These are phyloP conservation scores for Nymphicus hollandicus DNA, from an alignment of 2,113 vertebrate genomes.

Conservation along the genomic window DNA sequence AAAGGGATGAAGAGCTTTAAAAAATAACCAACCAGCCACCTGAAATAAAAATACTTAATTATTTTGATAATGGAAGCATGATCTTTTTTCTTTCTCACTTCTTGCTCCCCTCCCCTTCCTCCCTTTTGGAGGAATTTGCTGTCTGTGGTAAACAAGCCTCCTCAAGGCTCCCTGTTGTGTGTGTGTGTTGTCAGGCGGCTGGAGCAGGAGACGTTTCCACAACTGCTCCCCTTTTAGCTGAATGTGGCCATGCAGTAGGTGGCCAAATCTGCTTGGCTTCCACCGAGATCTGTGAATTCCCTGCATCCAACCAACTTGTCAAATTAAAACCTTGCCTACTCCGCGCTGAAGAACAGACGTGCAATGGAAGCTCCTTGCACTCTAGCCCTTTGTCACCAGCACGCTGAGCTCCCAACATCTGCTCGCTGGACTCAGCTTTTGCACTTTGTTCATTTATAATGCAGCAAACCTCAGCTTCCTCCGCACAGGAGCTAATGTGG, in stretches of 20 bases:
- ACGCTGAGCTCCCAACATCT: slow-evolving; percentile 63
- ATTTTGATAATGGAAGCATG: neutral
- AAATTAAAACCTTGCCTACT: slow-evolving; percentile 60
- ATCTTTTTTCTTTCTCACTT: neutral
- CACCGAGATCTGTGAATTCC: slow-evolving; percentile 61
- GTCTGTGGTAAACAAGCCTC: neutral
- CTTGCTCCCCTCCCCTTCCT: neutral
- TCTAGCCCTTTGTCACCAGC: slow-evolving; percentile 68
- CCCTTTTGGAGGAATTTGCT: neutral
- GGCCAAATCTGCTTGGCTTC: slow-evolving; percentile 68
- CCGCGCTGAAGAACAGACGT: slow-evolving; percentile 38
- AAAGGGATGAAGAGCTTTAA: neutral
- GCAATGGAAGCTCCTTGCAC: slow-evolving; percentile 45
- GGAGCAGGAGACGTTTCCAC: slow-evolving; percentile 35
- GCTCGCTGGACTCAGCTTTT: slow-evolving; percentile 41
- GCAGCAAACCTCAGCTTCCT: slow-evolving; percentile 16
- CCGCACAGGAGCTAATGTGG: neutral
- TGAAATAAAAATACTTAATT: slow-evolving; percentile 37
- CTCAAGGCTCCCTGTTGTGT: neutral
- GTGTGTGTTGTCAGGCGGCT: neutral
- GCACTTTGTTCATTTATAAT: slow-evolving; percentile 61
- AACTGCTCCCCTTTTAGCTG: slow-evolving; percentile 61
- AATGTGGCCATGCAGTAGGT: slow-evolving; percentile 51
- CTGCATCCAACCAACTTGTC: slow-evolving; percentile 72
- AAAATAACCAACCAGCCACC: slow-evolving; percentile 1